Conservation (phyloP, 2,113 vertebrate genomes). For the Forbesichthys papilliferus region DNA sequence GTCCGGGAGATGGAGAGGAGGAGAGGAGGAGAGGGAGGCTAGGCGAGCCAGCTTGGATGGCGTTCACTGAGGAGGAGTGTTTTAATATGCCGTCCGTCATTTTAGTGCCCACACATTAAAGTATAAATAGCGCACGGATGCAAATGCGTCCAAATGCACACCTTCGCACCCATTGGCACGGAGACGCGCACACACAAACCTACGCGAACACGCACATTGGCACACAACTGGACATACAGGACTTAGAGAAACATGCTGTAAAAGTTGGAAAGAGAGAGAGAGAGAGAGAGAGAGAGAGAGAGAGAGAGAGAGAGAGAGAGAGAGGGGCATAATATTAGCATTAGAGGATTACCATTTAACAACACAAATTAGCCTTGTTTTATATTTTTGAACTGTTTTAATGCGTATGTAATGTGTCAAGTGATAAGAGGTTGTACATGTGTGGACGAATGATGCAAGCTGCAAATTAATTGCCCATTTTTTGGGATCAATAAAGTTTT, state of each 20-base stretch:
- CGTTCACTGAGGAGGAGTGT: constrained; percentile 61
- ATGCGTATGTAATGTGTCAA: no score
- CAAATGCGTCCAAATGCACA: constrained; percentile 11
- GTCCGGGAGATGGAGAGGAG: constrained; percentile 42
- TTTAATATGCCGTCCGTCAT: constrained; percentile 68
- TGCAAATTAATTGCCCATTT: no score
- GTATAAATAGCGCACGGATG: constrained; percentile 65
- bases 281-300: constrained; percentile 43
- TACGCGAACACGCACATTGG: background rate
- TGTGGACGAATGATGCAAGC: no score
- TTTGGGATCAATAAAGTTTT: no score
- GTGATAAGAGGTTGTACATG: no score
- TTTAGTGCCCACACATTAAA: constrained; percentile 65
- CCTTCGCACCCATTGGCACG: background rate
- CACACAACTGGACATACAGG: constrained; percentile 21
- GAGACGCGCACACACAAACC: background rate
- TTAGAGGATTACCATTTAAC: constrained; percentile 43
- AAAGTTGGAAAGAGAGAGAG: constrained; percentile 22
- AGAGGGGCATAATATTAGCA: constrained; percentile 12
- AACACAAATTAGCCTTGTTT: no score
- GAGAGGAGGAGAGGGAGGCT: constrained; percentile 37
- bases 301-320: constrained; percentile 32
- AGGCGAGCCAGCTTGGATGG: constrained; percentile 38
- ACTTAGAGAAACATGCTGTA: background rate
- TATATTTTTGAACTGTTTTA: no score